Evolutionary conservation across 2,888 invertebrate species (phyloP), one percentile per base, ranked within the genome.

Genomic region (Drosophila multiciliata): DNA sequence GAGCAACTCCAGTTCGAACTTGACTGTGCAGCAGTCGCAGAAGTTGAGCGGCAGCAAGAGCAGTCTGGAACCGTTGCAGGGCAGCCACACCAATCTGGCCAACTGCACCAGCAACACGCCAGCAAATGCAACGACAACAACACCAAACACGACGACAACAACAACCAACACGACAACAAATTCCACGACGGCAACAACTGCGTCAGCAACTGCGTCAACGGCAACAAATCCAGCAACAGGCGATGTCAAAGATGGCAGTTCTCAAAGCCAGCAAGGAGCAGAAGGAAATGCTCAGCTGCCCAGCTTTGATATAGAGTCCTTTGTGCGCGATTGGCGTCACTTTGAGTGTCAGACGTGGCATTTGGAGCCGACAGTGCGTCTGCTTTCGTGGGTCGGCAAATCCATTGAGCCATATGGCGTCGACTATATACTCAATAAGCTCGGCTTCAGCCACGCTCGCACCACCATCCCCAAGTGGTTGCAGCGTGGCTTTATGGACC

Each of bases 391-490:
- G 98, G 98, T 97, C 62, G 99, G 99, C 55, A 98, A 98, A 93
- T 97, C 98, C 87, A 98, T 99, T 90, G 99, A 99, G 93, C 99
- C 99, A 1, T 99, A 99, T 91, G 99, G 99, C 60, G 98, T 99
- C 73, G 99, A 99, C 94, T 99, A 98, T 93, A 99, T 99, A 91
- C 95, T 99, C 59, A 98, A 99, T 94, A 99, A 99, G 94, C 94
- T 99, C 49, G 99, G 99, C 53, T 99, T 99, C 93, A 96, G 97
- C 70, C 99, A 99, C 94, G 99, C 99, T 15, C 95, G 99, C 79
- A 98, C 98, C 80, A 99, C 99, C 66, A 99, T 99, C 92, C 99
- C 99, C 67, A 99, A 99, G 94, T 99, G 99, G 98, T 95, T 99
- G 94, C 99, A 99, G 93, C 95, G 99, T 64, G 99, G 99, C 17